phyloP scores from a whole-genome alignment of 2,888 invertebrate species.

The Eristalis pertinax region DNA sequence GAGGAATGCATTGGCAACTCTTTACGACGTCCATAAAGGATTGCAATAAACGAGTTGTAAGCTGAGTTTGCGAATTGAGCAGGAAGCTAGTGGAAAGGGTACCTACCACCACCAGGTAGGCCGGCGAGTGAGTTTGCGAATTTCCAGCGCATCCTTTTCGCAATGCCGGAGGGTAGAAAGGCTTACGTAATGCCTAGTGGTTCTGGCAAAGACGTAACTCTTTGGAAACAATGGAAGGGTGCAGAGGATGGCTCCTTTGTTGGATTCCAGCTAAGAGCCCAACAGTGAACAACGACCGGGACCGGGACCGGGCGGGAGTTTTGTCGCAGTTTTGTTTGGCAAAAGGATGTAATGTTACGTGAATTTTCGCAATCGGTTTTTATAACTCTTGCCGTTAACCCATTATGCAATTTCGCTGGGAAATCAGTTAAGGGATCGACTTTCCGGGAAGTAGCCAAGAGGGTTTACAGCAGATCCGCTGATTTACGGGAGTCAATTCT shows the following conservation, averaged over 20 bases:
- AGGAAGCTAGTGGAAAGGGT: not conserved
- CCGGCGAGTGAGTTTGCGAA: constrained; percentile 16
- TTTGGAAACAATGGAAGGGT: constrained; percentile 29
- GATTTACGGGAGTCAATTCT: constrained; percentile 41
- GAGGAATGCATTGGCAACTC: constrained; percentile 28
- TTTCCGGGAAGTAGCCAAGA: constrained; percentile 31
- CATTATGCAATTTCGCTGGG: constrained; percentile 47
- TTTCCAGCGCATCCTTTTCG: constrained; percentile 25
- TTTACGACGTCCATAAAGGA: constrained; percentile 63
- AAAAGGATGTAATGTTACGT: constrained; percentile 5
- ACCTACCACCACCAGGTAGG: not conserved
- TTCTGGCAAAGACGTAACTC: not conserved
- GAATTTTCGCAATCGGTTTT: constrained; percentile 22
- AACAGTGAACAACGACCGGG: not conserved
- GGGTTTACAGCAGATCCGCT: constrained; percentile 28
- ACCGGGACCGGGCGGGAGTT: not conserved
- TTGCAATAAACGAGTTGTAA: constrained; percentile 50
- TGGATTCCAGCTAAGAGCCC: not conserved
- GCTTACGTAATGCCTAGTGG: constrained; percentile 50
- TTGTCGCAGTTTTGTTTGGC: not conserved
- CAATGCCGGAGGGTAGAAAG: constrained; percentile 27
- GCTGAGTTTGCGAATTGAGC: no score
- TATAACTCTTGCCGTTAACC: constrained; percentile 69
- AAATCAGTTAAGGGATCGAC: constrained; percentile 4
- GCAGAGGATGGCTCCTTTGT: constrained; percentile 24